phyloP scores from a whole-genome alignment of 2,797 vertebrate genomes.

The Philypnodon macrostomus region DNA sequence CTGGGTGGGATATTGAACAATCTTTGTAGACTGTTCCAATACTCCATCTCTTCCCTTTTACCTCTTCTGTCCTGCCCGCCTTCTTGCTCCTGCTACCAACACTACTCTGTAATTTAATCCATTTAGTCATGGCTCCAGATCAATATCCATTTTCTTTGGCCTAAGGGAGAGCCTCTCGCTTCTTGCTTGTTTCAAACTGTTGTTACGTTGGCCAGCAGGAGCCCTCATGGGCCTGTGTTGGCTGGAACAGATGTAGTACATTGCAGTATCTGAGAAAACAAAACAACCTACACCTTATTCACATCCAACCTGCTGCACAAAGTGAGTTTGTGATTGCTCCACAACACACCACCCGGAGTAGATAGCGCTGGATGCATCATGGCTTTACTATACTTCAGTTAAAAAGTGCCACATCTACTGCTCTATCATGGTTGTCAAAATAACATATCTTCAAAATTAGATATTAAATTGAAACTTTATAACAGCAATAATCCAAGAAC shows the following conservation, averaged over 20 bases:
- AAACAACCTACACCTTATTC: slow-evolving; percentile 35
- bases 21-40: slow-evolving; percentile 33
- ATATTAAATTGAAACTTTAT: too few relatives aligned
- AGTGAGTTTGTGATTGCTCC: not conserved
- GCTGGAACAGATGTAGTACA: slow-evolving; percentile 48
- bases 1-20: slow-evolving; percentile 47
- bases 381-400: too few relatives aligned
- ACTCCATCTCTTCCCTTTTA: slow-evolving; percentile 11
- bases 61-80: slow-evolving; percentile 22
- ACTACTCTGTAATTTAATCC: slow-evolving; percentile 71
- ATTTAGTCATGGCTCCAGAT: slow-evolving; percentile 73
- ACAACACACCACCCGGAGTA: not conserved
- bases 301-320: slow-evolving; percentile 17
- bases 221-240: slow-evolving; percentile 49
- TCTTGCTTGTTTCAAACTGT: slow-evolving; percentile 50
- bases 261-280: slow-evolving; percentile 40
- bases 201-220: slow-evolving; percentile 53
- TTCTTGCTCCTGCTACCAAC: slow-evolving; percentile 49
- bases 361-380: not conserved
- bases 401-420: too few relatives aligned
- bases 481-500: too few relatives aligned
- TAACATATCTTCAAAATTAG: too few relatives aligned
- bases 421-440: too few relatives aligned
- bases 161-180: slow-evolving; percentile 52
- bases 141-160: slow-evolving; percentile 71